Evolutionary conservation across 2,888 invertebrate species (phyloP).

Genomic region (Galerucella calmariensis): DNA sequence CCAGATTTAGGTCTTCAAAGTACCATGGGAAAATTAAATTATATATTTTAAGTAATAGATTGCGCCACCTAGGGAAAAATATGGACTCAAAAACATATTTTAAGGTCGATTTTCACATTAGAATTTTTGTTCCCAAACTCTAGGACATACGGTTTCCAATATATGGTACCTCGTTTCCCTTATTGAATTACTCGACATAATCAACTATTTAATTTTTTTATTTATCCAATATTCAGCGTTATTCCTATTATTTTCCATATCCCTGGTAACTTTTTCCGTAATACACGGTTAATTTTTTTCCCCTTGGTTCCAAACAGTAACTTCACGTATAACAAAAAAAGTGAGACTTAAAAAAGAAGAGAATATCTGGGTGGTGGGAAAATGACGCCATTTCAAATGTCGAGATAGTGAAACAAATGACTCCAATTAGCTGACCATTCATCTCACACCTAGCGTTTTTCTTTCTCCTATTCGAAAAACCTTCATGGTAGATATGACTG

Average conservation of each 20-base stretch:
- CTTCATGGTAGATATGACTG: neutral
- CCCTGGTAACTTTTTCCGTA: neutral
- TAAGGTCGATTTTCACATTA: too few species aligned
- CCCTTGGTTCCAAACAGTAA: conserved; percentile 10
- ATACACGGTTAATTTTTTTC: neutral
- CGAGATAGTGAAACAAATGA: conserved; percentile 58
- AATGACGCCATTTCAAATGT: conserved; percentile 54
- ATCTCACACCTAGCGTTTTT: conserved; percentile 58
- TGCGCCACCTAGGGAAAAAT: too few species aligned
- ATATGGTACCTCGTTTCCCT: too few species aligned
- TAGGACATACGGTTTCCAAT: too few species aligned
- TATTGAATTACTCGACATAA: too few species aligned
- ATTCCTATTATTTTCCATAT: neutral
- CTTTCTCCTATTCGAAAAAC: conserved; percentile 12
- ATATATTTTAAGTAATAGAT: too few species aligned
- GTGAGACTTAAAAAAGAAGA: conserved; percentile 43
- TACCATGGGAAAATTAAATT: too few species aligned
- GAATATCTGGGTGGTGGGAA: conserved; percentile 32
- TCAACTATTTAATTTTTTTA: too few species aligned
- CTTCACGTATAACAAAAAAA: conserved; percentile 26
- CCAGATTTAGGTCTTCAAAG: too few species aligned
- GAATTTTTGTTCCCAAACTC: too few species aligned
- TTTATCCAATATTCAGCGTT: neutral
- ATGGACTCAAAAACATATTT: too few species aligned
- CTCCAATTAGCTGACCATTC: conserved; percentile 62